Evolutionary conservation across 1,140 invertebrate genomes (phyloP), one percentile per base, ranked within the genome.

Genomic region (Drosophila elegans): DNA sequence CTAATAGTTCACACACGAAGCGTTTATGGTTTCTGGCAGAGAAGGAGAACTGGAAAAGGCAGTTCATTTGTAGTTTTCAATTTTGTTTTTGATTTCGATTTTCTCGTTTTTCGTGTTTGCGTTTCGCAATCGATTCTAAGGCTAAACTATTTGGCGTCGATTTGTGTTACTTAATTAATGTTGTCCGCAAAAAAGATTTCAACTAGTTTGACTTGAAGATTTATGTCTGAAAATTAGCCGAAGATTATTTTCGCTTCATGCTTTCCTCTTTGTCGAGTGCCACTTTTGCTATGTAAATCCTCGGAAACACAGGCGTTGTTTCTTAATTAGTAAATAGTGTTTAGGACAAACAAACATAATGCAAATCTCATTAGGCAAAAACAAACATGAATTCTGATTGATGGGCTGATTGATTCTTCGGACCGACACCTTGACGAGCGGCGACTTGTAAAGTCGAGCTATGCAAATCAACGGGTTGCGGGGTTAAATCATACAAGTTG

Each of bases 51-150:
- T 78, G 74, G 74, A 77, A 55, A 78, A 71, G 63, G 74, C 55
- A 54, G 74, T 77, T 77, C 25, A 38, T 34, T 21, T 29, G 41
- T 27, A 38, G 45, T 34, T 62, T 63, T 62, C 36, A 21, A 63
- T 55, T 57, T 76, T 41, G 32, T 29, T 63, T 55, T 76, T 41
- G 32, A 38, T 63, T 55, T 64, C 29, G 27, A 46, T 59, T 76
- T 74, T 80, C 80, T 53, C 45, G 84, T 88, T 89, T 74, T 86
- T 88, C 82, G 55, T 64, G 82, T 86, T 86, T 82, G 46, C 67
- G 59, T 60, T 74, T 78, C 49, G 82, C 82, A 86, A 75, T 49
- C 59, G 49, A 68, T 78, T 78, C 82, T 86, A 72, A 82, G 82
- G 78, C 75, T 82, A 82, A 86, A 64, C 67, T 77, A 77, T 77